Percentiles rank a stretch among this genome's conserved stretches.
These are phyloP conservation scores for Nannospalax galili DNA, from an alignment of 2,113 vertebrate genomes.

Conservation along the genomic window DNA sequence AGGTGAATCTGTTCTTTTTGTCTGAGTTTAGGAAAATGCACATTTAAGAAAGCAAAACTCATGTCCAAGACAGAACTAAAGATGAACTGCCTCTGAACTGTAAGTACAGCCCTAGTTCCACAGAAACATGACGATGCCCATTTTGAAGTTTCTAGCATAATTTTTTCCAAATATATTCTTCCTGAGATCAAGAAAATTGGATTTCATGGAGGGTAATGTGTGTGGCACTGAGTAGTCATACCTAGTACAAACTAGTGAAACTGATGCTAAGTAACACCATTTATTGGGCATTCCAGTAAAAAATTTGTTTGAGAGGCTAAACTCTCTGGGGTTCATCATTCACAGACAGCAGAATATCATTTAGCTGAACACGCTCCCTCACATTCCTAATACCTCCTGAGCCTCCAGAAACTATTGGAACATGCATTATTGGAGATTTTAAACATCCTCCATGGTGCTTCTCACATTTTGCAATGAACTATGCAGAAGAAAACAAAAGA, in stretches of 20 bases:
- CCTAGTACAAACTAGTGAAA: neutral
- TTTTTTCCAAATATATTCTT: slow-evolving; percentile 24
- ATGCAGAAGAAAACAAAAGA: neutral
- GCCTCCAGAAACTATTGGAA: neutral
- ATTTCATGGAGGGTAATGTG: neutral
- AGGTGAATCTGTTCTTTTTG: neutral
- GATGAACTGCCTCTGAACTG: neutral
- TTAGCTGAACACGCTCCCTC: neutral
- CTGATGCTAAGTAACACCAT: neutral
- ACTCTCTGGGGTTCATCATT: neutral
- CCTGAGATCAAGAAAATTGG: neutral
- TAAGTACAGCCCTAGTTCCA: neutral
- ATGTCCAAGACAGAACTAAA: neutral
- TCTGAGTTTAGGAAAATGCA: neutral
- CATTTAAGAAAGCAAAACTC: neutral
- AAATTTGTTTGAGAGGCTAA: neutral
- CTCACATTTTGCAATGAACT: neutral
- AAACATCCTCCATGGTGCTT: neutral
- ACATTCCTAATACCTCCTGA: neutral
- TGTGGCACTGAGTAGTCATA: neutral
- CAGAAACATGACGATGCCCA: neutral
- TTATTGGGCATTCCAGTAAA: slow-evolving; percentile 8
- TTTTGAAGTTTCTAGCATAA: neutral
- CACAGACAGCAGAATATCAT: neutral
- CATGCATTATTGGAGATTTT: neutral